Evolutionary conservation across 2,888 invertebrate genomes (phyloP).

Genomic region (Coelinius sp.): DNA sequence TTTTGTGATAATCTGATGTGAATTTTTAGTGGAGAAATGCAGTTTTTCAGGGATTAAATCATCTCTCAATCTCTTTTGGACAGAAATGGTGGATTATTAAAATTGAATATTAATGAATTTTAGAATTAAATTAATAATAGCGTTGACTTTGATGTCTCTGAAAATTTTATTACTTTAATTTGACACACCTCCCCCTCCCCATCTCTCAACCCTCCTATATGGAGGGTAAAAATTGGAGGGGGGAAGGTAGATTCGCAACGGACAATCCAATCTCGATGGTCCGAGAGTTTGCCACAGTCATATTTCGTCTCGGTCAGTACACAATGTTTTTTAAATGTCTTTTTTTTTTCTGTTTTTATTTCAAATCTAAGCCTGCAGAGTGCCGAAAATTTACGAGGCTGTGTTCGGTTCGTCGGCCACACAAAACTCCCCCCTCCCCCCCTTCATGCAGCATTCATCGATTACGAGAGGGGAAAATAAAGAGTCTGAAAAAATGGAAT

Average conservation of each 20-base stretch:
- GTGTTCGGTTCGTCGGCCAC: not conserved
- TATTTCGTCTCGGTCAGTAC: slow-evolving; percentile 40
- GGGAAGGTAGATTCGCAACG: slow-evolving; percentile 20
- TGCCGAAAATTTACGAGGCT: slow-evolving; percentile 27
- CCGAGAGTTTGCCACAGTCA: slow-evolving; percentile 29
- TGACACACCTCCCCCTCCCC: not conserved
- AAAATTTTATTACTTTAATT: slow-evolving; percentile 43
- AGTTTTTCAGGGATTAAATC: not conserved
- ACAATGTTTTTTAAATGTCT: not conserved
- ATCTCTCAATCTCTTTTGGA: not conserved
- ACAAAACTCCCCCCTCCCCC: not conserved
- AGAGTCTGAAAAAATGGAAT: not conserved
- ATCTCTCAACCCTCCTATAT: not conserved
- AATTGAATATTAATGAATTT: not conserved
- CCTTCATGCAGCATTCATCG: slow-evolving; percentile 2
- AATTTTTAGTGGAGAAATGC: not conserved
- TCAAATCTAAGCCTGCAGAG: slow-evolving; percentile 39
- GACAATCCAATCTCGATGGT: slow-evolving; percentile 43
- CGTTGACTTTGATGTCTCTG: slow-evolving; percentile 9
- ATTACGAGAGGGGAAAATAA: slow-evolving; percentile 21
- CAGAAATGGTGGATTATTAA: not conserved
- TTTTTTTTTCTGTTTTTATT: slow-evolving; percentile 28
- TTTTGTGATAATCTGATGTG: not conserved
- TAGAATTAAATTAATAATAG: not conserved
- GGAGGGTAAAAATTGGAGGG: not conserved